These are phyloP conservation scores for Platichthys stellatus DNA, from an alignment of 2,113 vertebrate species.

Conservation along the genomic window DNA sequence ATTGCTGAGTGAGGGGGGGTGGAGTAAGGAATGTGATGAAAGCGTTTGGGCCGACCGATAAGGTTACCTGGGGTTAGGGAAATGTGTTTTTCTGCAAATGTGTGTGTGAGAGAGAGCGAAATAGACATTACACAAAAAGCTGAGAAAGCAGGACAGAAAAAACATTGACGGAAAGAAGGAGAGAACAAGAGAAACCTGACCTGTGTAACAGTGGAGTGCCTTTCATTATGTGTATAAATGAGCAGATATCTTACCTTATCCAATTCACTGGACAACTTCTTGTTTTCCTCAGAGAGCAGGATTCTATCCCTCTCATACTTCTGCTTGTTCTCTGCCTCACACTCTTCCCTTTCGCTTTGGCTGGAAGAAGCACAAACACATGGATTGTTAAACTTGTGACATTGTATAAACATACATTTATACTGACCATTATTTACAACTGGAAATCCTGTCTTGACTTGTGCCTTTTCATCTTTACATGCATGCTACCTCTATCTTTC, in stretches of 20 bases:
- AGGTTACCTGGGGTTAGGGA: constrained; percentile 63
- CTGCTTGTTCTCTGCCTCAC: constrained; percentile 92
- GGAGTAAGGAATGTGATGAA: constrained; percentile 63
- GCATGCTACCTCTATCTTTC: background rate
- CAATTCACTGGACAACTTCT: constrained; percentile 92
- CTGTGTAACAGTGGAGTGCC: background rate
- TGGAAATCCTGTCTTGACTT: constrained; percentile 8
- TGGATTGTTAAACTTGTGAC: constrained; percentile 20
- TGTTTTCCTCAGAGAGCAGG: constrained; percentile 92
- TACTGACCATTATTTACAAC: constrained; percentile 8
- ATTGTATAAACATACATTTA: constrained; percentile 10
- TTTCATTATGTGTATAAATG: background rate
- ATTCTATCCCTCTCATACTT: constrained; percentile 93
- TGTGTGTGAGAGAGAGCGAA: background rate
- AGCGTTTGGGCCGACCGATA: constrained; percentile 19
- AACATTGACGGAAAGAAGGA: background rate
- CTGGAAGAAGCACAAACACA: constrained; percentile 74
- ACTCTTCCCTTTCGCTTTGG: constrained; percentile 94
- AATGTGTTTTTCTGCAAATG: background rate
- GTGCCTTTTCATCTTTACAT: constrained; percentile 3
- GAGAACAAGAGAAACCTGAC: background rate
- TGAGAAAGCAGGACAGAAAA: constrained; percentile 1
- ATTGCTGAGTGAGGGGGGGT: constrained; percentile 33
- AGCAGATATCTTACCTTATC: constrained; percentile 83
- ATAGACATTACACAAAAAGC: constrained; percentile 2